Base-by-base conservation (phyloP, 2,797 vertebrate species). In the Takifugu rubripes region DNA sequence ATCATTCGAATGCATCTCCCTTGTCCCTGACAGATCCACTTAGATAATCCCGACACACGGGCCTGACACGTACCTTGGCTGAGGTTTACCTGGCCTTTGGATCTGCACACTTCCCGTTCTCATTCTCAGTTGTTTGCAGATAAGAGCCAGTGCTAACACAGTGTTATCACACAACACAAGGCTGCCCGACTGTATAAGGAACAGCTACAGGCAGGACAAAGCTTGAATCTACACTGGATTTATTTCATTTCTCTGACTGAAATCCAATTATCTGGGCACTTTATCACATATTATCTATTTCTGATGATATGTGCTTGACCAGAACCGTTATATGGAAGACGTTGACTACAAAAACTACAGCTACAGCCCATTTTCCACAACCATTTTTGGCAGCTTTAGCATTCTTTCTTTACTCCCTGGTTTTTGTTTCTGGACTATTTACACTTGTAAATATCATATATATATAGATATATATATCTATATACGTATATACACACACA, bases 101-200 rank as follows among this genome's bases (percentile, higher is more conserved):
- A 59, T 56, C 21, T 24, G 55, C 59, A 56, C 68, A 49, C 40
- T 52, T 56, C 17, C 56, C 45, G 46, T 76, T 72, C 64, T 75
- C 63, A 78, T 79, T 73, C 65, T 71, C 62, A 70, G 60, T 75
- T 79, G 72, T 73, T 67, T 53, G 33, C 17, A 49, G 45, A 45
- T 53, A 49, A 36, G 53, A 73, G 54, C 29, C 52, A 50, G 25
- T 12, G 15, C 25, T 58, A n/a, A 40, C 9, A 10, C 36, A 40
- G 33, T 67, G 52, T 71, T 68, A 60, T 66, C 61, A 40, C 36
- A 52, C 43, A 54, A 42, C 49, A 53, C 52, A 53, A 25, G 52
- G 29, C 47, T 51, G 15, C 45, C 36, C 46, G 44, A 49, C 54
- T 51, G 33, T 36, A 55, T 52, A 53, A 80, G 78, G 57, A 46